phyloP scores from a whole-genome alignment of 2,888 invertebrate genomes.

The Acanthosepion pharaonis region DNA sequence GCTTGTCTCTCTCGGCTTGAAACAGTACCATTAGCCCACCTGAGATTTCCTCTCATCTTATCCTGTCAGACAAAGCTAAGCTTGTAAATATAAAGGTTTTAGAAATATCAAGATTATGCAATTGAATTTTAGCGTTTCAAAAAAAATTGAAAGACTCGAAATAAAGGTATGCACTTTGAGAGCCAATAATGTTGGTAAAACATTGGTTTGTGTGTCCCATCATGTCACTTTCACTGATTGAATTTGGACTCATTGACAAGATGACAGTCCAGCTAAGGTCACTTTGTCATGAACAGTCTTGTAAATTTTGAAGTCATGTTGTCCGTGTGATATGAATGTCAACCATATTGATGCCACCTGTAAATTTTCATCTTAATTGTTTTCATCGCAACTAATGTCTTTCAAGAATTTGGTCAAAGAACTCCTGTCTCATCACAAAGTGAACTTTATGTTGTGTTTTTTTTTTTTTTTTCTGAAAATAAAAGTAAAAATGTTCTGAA shows the following conservation, averaged over 20 bases:
- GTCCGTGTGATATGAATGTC: neutral
- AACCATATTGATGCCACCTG: neutral
- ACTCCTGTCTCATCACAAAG: neutral
- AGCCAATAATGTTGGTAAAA: neutral
- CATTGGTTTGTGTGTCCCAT: neutral
- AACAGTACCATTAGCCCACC: too few relatives aligned
- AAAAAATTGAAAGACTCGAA: neutral
- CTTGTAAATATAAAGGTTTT: neutral
- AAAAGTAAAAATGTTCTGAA: neutral
- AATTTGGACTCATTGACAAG: neutral
- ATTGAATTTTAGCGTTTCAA: neutral
- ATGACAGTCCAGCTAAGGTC: neutral
- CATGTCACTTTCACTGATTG: neutral
- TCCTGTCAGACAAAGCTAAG: neutral
- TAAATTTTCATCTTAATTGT: neutral
- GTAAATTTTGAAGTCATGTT: neutral
- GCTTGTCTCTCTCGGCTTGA: too few relatives aligned
- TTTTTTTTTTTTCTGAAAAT: neutral
- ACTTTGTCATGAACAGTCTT: neutral
- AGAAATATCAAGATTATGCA: neutral
- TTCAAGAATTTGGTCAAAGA: neutral
- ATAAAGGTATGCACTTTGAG: neutral
- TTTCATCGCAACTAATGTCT: neutral
- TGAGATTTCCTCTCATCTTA: too few relatives aligned
- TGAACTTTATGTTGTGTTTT: neutral